Evolutionary conservation across 2,888 invertebrate genomes (phyloP).

Genomic region (Cerastis leucographa): DNA sequence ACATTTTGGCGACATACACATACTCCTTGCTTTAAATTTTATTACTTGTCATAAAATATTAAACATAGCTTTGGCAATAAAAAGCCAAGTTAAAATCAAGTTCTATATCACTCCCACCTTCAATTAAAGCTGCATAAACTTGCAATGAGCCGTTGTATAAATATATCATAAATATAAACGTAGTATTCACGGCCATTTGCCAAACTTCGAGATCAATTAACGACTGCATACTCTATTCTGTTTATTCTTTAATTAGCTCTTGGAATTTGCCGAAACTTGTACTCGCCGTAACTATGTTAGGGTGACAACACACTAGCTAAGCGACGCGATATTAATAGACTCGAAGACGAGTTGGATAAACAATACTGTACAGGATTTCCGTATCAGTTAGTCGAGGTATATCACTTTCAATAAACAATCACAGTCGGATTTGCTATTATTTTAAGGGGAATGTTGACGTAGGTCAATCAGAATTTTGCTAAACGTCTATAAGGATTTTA

Average conservation of each 20-base stretch:
- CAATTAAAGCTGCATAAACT: constrained; percentile 53
- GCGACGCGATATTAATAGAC: not conserved
- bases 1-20: not conserved
- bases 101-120: constrained; percentile 39
- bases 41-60: constrained; percentile 28
- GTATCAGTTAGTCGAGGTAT: not conserved
- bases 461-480: too few species aligned
- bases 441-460: not conserved
- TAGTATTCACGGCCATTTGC: not conserved
- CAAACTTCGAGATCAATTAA: constrained; percentile 50
- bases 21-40: constrained; percentile 20
- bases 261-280: constrained; percentile 12
- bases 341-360: not conserved
- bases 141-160: constrained; percentile 20
- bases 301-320: constrained; percentile 23
- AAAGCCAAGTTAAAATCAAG: constrained; percentile 22
- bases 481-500: too few species aligned
- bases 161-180: constrained; percentile 37
- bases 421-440: not conserved
- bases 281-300: constrained; percentile 20
- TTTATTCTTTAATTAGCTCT: constrained; percentile 31
- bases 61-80: constrained; percentile 34
- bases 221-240: constrained; percentile 22
- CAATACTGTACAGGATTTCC: too few species aligned
- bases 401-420: not conserved